Conservation (phyloP, 1,140 invertebrate species). For the Panonychus citri region DNA sequence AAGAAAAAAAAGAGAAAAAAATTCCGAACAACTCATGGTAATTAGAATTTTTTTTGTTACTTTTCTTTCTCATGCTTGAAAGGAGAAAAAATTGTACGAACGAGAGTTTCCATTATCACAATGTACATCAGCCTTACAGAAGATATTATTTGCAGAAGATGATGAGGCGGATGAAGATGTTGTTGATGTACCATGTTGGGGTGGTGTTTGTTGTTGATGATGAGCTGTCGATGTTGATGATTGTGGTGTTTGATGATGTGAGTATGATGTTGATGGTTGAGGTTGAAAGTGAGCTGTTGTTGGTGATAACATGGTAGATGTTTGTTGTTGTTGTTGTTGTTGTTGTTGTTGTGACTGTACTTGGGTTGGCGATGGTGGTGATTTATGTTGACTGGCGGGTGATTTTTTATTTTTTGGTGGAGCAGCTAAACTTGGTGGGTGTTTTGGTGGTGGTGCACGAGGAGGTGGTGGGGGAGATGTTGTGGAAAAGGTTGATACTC, state of each 20-base stretch:
- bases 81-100: neutral
- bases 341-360: neutral
- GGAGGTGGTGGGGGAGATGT: neutral
- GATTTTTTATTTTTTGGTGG: neutral
- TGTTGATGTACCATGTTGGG: no score
- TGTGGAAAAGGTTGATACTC: neutral
- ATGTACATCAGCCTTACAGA: constrained; percentile 4
- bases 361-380: neutral
- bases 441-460: neutral
- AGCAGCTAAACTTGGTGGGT: neutral
- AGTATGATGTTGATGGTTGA: neutral
- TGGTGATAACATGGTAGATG: neutral
- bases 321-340: neutral
- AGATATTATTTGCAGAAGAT: neutral
- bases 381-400: neutral
- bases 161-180: constrained; percentile 19
- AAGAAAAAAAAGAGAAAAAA: no score
- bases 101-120: neutral
- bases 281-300: neutral
- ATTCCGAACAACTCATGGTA: no score
- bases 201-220: neutral
- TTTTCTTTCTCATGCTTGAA: neutral
- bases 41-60: no score
- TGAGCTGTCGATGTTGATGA: neutral
- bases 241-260: neutral